Evolutionary conservation across 1,140 invertebrate species (phyloP), one percentile per base, ranked within the genome.

Genomic region (Chrysomallon squamiferum): DNA sequence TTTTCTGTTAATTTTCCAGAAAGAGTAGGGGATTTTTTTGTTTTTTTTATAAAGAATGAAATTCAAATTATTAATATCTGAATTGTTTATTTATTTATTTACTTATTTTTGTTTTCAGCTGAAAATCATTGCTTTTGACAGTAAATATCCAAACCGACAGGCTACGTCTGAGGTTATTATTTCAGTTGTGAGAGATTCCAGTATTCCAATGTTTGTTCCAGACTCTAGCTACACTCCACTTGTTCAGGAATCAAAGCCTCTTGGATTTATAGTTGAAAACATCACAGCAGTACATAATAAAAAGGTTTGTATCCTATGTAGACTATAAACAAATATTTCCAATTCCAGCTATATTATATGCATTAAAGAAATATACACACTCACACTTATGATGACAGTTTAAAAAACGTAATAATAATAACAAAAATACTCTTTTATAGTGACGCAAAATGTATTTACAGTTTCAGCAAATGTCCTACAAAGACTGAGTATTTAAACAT

Each of bases 61-160:
- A 9, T 7, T 50, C 6, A 50, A 9, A 43, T 43, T 50, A 50
- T 7, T 20, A 9, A n/a, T 50, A 20, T 6, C n/a, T 50, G 25
- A 50, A 50, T 20, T 20, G 25, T 20, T n/a, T 38, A 38, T 38
- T 38, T 38, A 7, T 7, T 38, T 7, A 7, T 38, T 38, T 38
- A 7, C 35, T 38, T 38, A 5, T 41, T 57, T 43, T 30, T 38
- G 15, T 50, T 69, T 69, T n/a, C 66, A 77, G 75, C 89, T 96
- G 50, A 91, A 94, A 81, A 90, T 97, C 0, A 89, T 91, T 68
- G 94, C 93, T 0, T 93, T 93, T 77, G 95, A 97, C 80, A 88
- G 93, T 73, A 93, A 93, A 0, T 91, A 94, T 33, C 94, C 94
- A 0, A 90, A 92, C 73, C 86, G 95, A 54, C 92, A 90, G 4